Base-by-base conservation (phyloP, 2,888 invertebrate species). In the Elysia crispata region DNA sequence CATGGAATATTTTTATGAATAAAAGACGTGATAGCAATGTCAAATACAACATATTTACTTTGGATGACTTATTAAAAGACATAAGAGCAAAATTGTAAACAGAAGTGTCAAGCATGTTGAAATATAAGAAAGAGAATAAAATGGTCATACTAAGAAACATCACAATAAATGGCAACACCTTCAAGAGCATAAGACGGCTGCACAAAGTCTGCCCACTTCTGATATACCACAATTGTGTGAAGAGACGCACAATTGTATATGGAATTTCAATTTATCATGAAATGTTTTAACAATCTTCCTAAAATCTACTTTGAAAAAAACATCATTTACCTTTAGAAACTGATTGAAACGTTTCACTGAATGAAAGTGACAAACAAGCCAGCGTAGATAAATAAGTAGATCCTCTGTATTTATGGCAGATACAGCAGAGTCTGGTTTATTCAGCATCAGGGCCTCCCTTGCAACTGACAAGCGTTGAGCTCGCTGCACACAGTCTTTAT, bases 301-400 rank as follows among this genome's bases (percentile, higher is more conserved):
- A 41, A 6, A 3, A 6, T 41, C 11, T 41, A 41, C 3, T 41
- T 41, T 6, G 41, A 41, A 31, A 50, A 49, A 69, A 13, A 11
- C 18, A n/a, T 25, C 25, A 77, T 85, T 81, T 82, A 92, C 91
- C 86, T 86, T 88, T 1, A 90, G 81, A 81, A 86, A 91, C 84
- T 92, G 91, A 82, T 91, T 87, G 81, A 92, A 88, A 31, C 81
- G 86, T 79, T 90, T 90, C 31, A 88, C 83, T 0, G 90, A 89
- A 75, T 91, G 90, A 64, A 90, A 84, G 79, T 92, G 91, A 77
- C 87, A 89, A 64, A 91, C 89, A 3, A 92, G 86, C 90, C 90
- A 91, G 13, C 91, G 85, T n/a, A 92, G 85, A 79, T 91, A 92
- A 60, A 92, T 91, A 49, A 90, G 82, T n/a, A 92, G 80, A 75